Evolutionary conservation across 2,888 invertebrate genomes (phyloP), one percentile per base, ranked within the genome.

Genomic region (Thymelicus lineola): DNA sequence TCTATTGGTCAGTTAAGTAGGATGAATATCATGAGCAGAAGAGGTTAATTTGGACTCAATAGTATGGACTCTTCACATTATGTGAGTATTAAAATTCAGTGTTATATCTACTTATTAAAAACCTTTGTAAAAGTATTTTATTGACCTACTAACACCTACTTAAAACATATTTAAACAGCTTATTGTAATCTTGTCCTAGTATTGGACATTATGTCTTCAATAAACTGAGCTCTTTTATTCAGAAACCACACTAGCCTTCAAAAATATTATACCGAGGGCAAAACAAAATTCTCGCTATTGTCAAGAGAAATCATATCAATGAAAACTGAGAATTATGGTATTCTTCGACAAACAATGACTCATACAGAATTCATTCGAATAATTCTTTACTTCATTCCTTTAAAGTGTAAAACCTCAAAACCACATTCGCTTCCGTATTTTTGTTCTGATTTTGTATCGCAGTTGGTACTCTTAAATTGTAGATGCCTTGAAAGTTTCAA

Each of bases 371-470:
- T 45, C 10, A 50, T 15, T 64, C 48, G 12, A 63, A 70, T 35
- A n/a, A 62, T 68, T 62, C 68, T 28, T 35, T 38, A 17, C 45
- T 62, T 70, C 50, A 70, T 76, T 77, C 74, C 73, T 79, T 81
- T 79, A 75, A 77, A 80, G 75, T 75, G 76, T 76, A 82, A 83
- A 88, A 84, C 88, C 87, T 76, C 86, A 82, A 82, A 86, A 86
- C 90, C 88, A 70, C 89, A 87, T 76, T 67, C 72, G 80, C 80
- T 86, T 88, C 86, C 86, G 81, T 79, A 82, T 79, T 82, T 86
- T 87, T 83, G 83, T 87, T 86, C 80, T 86, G 88, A 90, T 89
- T 89, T 86, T 80, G 75, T 73, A 82, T 81, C 82, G 78, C 79
- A 78, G 74, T 77, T 73, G 75, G 70, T 72, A 60, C 59, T 65